Conservation (phyloP, 2,888 invertebrate species). For the Drosophila parthenogenetica region DNA sequence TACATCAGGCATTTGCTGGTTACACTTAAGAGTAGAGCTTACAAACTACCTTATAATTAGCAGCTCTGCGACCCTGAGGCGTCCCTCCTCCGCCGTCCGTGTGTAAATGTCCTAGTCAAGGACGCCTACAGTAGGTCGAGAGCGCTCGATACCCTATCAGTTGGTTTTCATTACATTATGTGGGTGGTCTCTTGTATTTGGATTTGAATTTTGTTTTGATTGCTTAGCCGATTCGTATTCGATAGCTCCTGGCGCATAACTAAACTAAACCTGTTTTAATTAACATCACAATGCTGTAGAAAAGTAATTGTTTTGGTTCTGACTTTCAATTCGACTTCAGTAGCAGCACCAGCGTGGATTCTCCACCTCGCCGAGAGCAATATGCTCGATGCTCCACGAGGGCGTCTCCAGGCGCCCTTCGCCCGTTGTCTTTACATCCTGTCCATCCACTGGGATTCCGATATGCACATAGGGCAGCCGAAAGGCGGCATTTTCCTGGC, state of each 20-base stretch:
- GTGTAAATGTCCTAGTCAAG: slow-evolving; percentile 2
- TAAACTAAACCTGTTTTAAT: slow-evolving; percentile 60
- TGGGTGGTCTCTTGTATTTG: slow-evolving; percentile 40
- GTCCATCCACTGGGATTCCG: slow-evolving; percentile 85
- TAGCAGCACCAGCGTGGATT: slow-evolving; percentile 88
- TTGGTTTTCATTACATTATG: slow-evolving; percentile 20
- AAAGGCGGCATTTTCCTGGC: slow-evolving; percentile 69
- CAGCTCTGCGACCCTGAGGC: slow-evolving; percentile 23
- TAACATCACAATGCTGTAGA: slow-evolving; percentile 64
- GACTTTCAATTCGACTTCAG: slow-evolving; percentile 48
- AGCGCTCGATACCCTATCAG: slow-evolving; percentile 39
- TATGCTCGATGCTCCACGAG: slow-evolving; percentile 88
- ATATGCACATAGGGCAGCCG: slow-evolving; percentile 83
- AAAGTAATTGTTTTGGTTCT: slow-evolving; percentile 9
- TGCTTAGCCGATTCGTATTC: slow-evolving; percentile 49
- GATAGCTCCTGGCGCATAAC: slow-evolving; percentile 37
- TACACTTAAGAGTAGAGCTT: slow-evolving; percentile 42
- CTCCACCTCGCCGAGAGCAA: slow-evolving; percentile 89
- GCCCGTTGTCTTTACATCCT: slow-evolving; percentile 87
- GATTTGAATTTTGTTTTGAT: slow-evolving; percentile 20
- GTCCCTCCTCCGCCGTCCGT: slow-evolving; percentile 1
- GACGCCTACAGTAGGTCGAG: slow-evolving; percentile 1
- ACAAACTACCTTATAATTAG: slow-evolving; percentile 48
- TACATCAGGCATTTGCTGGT: slow-evolving; percentile 59
- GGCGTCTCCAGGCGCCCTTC: slow-evolving; percentile 88